These are phyloP conservation scores for Echeneis naucrates DNA, from an alignment of 2,797 vertebrate genomes.

Conservation along the genomic window DNA sequence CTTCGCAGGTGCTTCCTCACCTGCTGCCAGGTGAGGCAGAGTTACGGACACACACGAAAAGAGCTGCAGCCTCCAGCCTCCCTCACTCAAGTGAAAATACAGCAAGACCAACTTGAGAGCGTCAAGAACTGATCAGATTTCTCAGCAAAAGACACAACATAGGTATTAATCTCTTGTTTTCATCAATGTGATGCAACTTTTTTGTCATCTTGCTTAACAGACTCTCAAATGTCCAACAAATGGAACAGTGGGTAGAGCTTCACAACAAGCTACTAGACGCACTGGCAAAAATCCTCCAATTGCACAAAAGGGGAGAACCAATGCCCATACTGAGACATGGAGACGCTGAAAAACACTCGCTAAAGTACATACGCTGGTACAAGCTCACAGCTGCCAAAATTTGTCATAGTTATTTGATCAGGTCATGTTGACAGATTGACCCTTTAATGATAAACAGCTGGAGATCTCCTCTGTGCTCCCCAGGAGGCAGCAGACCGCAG, in stretches of 20 bases:
- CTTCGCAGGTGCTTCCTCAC: neutral
- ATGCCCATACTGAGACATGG: slow-evolving; percentile 25
- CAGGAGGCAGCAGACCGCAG: slow-evolving; percentile 41
- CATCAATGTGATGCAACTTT: neutral
- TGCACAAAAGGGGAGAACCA: slow-evolving; percentile 52
- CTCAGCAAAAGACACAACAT: neutral
- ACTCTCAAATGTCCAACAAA: slow-evolving; percentile 30
- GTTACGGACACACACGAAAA: slow-evolving; percentile 4
- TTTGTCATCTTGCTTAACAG: slow-evolving; percentile 24
- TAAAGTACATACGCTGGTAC: slow-evolving; percentile 3
- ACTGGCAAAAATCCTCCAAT: slow-evolving; percentile 47
- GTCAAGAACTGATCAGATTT: neutral
- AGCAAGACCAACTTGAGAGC: neutral
- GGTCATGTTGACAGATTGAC: slow-evolving; percentile 80
- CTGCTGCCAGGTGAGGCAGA: neutral
- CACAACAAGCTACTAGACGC: slow-evolving; percentile 49
- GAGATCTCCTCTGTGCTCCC: slow-evolving; percentile 47
- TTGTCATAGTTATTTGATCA: slow-evolving; percentile 78
- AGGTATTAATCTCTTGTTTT: slow-evolving; percentile 1
- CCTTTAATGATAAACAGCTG: slow-evolving; percentile 72
- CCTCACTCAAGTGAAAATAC: neutral
- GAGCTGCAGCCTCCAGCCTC: neutral
- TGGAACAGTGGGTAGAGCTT: slow-evolving; percentile 43
- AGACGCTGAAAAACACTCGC: neutral
- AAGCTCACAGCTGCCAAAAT: slow-evolving; percentile 57